Conservation (phyloP, 92 coral and sea anemone genomes). For the Parazoanthus darwini region DNA sequence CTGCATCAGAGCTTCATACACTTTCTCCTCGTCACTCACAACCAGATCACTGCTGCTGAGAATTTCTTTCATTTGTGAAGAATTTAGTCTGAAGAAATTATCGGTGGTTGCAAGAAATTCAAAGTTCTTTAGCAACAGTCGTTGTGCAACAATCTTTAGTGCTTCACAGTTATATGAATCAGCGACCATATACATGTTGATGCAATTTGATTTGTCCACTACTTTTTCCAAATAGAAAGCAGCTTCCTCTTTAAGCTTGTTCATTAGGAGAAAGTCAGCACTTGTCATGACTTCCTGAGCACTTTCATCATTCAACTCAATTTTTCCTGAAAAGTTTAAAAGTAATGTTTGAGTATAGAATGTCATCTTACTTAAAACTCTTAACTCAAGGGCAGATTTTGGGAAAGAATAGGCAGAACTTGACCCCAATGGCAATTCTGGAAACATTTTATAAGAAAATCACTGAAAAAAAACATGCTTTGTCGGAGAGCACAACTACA, state of each 20-base stretch:
- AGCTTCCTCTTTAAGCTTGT: not conserved
- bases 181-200: not conserved
- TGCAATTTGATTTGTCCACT: conserved; percentile 15
- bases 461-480: too few relatives aligned
- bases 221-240: conserved; percentile 3
- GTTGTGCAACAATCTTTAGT: conserved; percentile 35
- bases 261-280: conserved; percentile 37
- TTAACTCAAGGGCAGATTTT: too few relatives aligned
- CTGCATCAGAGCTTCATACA: conserved; percentile 27
- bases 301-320: conserved; percentile 25
- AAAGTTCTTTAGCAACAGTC: conserved; percentile 27
- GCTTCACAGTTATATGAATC: conserved; percentile 34
- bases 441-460: too few relatives aligned
- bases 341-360: not conserved
- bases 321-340: conserved; percentile 9
- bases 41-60: conserved; percentile 36
- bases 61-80: conserved; percentile 17
- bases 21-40: conserved; percentile 12
- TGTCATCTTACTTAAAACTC: too few relatives aligned
- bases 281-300: conserved; percentile 2
- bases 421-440: too few relatives aligned
- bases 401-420: too few relatives aligned
- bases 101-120: conserved; percentile 14
- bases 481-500: too few relatives aligned
- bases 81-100: not conserved